Base-by-base conservation (phyloP, 2,113 vertebrate genomes). In the Cololabis saira region DNA sequence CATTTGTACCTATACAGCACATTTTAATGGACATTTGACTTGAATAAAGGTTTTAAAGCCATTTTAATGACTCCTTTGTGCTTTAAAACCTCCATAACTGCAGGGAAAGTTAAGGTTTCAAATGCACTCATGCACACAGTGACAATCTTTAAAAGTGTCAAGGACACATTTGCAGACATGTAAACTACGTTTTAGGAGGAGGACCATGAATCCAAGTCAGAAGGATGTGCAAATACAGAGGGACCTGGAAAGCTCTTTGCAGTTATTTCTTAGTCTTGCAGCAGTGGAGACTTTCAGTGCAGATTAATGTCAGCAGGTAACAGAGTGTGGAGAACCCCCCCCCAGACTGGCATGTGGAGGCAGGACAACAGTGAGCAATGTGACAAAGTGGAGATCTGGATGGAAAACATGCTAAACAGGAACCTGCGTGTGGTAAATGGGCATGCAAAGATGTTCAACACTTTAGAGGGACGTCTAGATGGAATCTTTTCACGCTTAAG, bases 301-400 rank as follows among this genome's bases (percentile, higher is more conserved):
- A 65, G 71, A 85, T 90, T 81, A 74, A 74, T 78, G 66, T 87
- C 85, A 86, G 81, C 71, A 83, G 67, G 67, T 74, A 80, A 82
- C 61, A 57, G 47, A 79, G 68, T 71, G 78, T 61, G 54, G 51
- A 68, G 58, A 27, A 27, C 24, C 24, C 24, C 24, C 24, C 24
- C 24, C 24, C 24, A 21, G 49, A 68, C 49, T 33, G 48, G 50
- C 61, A 60, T 61, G 70, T 69, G 53, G 40, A 62, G 33, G 44
- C 18, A 30, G 54, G 41, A 47, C 18, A 47, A 10, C 18, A 51
- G 12, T 9, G 42, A 21, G n/a, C 6, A 37, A 37, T 37, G 33
- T 37, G 33, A 37, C 33, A 7, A 37, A 37, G 33, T 3, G 33
- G 10, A 37, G 33, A 9, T 37, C 33, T 37, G 33, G 6, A 37